Conservation (phyloP, 1,140 invertebrate genomes). For the Drosophila lacertosa region DNA sequence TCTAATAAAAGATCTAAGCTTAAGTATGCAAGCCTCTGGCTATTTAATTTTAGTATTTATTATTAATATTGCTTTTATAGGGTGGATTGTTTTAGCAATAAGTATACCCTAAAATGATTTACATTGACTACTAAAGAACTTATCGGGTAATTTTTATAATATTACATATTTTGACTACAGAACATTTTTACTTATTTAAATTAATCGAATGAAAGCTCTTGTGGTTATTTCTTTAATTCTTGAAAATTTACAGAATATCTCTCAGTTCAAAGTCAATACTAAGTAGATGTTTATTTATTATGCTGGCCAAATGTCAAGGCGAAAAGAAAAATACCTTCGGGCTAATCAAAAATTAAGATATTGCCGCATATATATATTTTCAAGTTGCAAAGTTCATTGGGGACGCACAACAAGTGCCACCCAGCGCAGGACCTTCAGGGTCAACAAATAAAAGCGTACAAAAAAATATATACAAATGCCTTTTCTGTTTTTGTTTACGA, state of each 20-base stretch:
- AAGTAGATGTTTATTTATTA: not conserved
- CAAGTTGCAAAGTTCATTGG: constrained; percentile 24
- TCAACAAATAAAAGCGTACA: constrained; percentile 25
- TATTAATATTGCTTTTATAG: too few relatives aligned
- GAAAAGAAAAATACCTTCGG: constrained; percentile 1
- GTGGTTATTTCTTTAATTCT: not conserved
- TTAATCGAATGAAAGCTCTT: too few relatives aligned
- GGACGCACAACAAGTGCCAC: constrained; percentile 9
- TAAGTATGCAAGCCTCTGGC: too few relatives aligned
- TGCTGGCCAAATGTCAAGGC: not conserved
- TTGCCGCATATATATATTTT: constrained; percentile 21
- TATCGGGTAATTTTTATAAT: too few relatives aligned
- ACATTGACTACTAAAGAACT: too few relatives aligned
- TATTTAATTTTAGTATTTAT: too few relatives aligned
- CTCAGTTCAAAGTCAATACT: not conserved
- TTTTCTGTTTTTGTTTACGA: constrained; percentile 26
- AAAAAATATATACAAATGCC: constrained; percentile 16
- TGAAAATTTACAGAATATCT: not conserved
- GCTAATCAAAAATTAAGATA: constrained; percentile 37
- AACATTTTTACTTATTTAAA: too few relatives aligned
- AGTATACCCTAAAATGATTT: too few relatives aligned
- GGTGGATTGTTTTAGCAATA: too few relatives aligned
- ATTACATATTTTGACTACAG: too few relatives aligned
- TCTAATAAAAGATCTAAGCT: too few relatives aligned
- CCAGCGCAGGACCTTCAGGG: constrained; percentile 27